Evolutionary conservation across 2,888 invertebrate genomes (phyloP).

Genomic region (Micoletzkya japonica): DNA sequence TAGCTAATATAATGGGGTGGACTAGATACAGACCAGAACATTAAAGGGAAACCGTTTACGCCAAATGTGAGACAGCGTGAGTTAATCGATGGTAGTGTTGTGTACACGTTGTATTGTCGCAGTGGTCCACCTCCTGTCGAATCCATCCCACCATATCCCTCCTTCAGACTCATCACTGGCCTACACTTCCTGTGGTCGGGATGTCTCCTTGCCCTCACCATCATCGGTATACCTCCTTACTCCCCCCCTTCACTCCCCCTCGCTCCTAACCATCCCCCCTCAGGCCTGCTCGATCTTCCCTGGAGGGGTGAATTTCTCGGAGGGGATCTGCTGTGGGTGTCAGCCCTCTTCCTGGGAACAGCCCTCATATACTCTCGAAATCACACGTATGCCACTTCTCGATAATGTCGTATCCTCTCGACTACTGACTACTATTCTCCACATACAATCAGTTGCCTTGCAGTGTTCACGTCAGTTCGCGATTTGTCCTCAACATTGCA

Average conservation of each 20-base stretch:
- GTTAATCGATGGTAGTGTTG: no score
- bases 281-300: slow-evolving; percentile 46
- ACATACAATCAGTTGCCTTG: slow-evolving; percentile 26
- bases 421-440: no score
- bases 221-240: slow-evolving; percentile 39
- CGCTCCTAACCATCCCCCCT: no score
- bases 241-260: no score
- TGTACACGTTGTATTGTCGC: no score
- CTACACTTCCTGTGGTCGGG: slow-evolving; percentile 59
- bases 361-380: slow-evolving; percentile 53
- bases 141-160: no score
- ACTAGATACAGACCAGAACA: no score
- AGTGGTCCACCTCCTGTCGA: no score
- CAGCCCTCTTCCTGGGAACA: slow-evolving; percentile 53
- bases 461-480: slow-evolving; percentile 47
- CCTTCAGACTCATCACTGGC: slow-evolving; percentile 36
- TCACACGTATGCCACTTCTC: slow-evolving; percentile 38
- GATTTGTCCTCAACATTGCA: slow-evolving; percentile 53
- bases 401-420: no score
- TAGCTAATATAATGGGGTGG: neutral
- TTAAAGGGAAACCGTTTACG: no score
- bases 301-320: slow-evolving; percentile 61
- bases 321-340: slow-evolving; percentile 60
- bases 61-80: no score
- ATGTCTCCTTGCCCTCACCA: slow-evolving; percentile 52